Evolutionary conservation across 2,113 vertebrate species (phyloP), one percentile per base, ranked within the genome.

Genomic region (Gambusia holbrooki): DNA sequence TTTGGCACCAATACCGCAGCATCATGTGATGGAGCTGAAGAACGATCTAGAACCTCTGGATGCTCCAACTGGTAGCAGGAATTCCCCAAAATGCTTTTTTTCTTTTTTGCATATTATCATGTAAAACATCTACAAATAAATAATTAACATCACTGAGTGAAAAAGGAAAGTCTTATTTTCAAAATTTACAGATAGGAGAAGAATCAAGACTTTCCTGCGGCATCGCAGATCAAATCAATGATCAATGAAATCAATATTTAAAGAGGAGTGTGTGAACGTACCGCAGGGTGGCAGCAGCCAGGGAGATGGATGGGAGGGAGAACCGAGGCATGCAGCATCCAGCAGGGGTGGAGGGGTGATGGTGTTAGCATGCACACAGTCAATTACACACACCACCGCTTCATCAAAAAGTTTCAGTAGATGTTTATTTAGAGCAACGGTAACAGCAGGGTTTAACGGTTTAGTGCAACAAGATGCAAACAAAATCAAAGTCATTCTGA

Each of bases 261-360:
- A 85, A 80, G 69, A 69, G 72, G 82, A 92, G 80, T 12, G 92
- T 82, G 89, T 83, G 77, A 93, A 97, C 96, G 89, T 97, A 97
- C 96, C 96, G 94, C 85, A 54, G 82, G 17, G 65, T 85, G 84
- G 87, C 81, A 84, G 84, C 86, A 85, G 86, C 91, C 89, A 86
- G 65, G 84, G 76, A 82, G 82, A 80, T 84, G 90, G 78, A 81
- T 66, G 79, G 87, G 88, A 83, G 87, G 88, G 81, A 94, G 94
- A 74, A 87, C 58, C 90, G 91, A 92, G 86, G 93, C 97, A 97
- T 97, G 97, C 97, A 97, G 94, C 84, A 86, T 96, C 96, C 95
- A 94, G 73, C 79, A 80, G 82, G 79, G 65, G 93, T 76, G 84
- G 76, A 3, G 3, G n/a, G 22, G 70, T 83, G 70, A 40, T 14